Base-by-base conservation (phyloP, 2,888 invertebrate species). In the Graphium colonna region DNA sequence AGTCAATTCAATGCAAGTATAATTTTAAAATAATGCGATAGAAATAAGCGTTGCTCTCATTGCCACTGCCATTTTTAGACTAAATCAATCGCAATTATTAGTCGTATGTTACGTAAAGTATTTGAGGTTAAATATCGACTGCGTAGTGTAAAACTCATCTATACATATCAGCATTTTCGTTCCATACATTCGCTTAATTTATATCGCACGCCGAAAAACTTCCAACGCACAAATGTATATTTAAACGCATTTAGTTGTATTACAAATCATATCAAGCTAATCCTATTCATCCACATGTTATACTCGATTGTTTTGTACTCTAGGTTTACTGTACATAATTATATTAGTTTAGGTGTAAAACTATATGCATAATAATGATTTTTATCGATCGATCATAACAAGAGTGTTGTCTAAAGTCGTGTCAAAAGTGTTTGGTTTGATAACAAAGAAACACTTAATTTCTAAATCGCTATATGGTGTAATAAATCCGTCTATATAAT, bases 251-350 rank as follows among this genome's bases (percentile, higher is more conserved):
- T 17, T 28, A 41, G 13, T 31, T 17, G 17, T 52, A 47, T n/a
- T 36, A 21, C 26, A 52, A 21, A 28, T 53, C 39, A 43, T 43
- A 48, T 52, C 26, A 33, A 51, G 12, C 9, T 8, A 28, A 36
- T 38, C 31, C 13, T 17, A 43, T 45, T 28, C 18, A 42, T 43
- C 39, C 31, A 42, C 36, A 36, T 43, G 26, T 39, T 36, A 36
- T 36, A 36, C 12, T 36, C 36, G n/a, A 10, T 48, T 43, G 9
- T n/a, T 48, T 18, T 17, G 13, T 40, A 36, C 7, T 39, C 10
- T 51, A 40, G 16, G 39, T 28, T 9, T 5, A 43, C 31, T 54
- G 49, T 49, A 54, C 44, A 53, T 49, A 53, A 21, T 21, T 16
- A 48, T 41, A 10, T 12, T 43, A 26, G 31, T 53, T 53, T 40